Percentiles rank a stretch among this genome's conserved stretches.
Conservation (phyloP, 1,140 invertebrate species). For the Trypoxylus dichotomus region DNA sequence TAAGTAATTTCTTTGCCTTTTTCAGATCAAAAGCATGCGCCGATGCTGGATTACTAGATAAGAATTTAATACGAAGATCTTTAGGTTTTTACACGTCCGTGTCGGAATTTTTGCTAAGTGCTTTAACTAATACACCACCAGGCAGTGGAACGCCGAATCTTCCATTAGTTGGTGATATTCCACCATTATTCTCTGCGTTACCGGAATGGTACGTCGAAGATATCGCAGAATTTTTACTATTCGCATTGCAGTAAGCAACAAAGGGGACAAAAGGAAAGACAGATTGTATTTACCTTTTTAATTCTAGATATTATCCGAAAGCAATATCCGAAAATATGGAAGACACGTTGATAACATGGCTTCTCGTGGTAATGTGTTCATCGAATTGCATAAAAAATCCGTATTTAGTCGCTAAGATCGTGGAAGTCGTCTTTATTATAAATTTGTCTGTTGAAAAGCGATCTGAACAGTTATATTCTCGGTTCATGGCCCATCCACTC, state of each 20-base stretch:
- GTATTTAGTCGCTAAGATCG: conserved; percentile 91
- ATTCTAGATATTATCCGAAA: conserved; percentile 73
- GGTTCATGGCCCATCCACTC: conserved; percentile 85
- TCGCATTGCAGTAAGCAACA: conserved; percentile 84
- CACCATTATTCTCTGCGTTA: conserved; percentile 80
- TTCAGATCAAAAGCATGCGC: conserved; percentile 81
- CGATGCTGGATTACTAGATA: conserved; percentile 84
- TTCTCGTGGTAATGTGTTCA: conserved; percentile 86
- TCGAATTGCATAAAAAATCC: conserved; percentile 93
- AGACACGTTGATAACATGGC: conserved; percentile 82
- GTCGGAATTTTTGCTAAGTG: conserved; percentile 73
- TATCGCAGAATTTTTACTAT: conserved; percentile 92
- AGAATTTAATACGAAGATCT: conserved; percentile 74
- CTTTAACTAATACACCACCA: conserved; percentile 59
- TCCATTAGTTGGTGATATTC: conserved; percentile 62
- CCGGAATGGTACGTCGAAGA: conserved; percentile 98
- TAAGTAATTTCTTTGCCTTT: conserved; percentile 29
- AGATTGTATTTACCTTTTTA: not conserved
- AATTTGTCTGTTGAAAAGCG: conserved; percentile 80
- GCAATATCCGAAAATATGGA: conserved; percentile 78
- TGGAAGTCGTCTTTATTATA: conserved; percentile 93
- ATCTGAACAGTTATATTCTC: conserved; percentile 53
- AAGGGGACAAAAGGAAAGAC: not conserved
- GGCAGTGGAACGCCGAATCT: conserved; percentile 49
- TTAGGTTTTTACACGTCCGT: conserved; percentile 86